Percentiles rank a stretch among this genome's conserved stretches.
phyloP scores from a whole-genome alignment of 2,888 invertebrate genomes.

The Calephelis perditalis region DNA sequence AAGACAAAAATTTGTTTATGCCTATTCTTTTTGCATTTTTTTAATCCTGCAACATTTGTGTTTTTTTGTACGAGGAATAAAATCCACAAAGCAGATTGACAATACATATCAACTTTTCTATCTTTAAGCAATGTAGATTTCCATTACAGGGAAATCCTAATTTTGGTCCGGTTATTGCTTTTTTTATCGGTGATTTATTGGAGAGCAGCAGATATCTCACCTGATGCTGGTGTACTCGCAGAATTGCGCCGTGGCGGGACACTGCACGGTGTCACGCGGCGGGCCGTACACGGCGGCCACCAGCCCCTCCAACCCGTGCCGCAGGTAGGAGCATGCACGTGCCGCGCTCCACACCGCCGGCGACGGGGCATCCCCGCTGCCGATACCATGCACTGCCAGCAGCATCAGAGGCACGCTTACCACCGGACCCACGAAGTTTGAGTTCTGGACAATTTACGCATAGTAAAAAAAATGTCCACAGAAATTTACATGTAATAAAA shows the following conservation, averaged over 20 bases:
- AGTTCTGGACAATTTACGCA: conserved; percentile 77
- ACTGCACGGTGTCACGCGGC: conserved; percentile 84
- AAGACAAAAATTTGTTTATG: too few relatives aligned
- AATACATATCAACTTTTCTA: too few relatives aligned
- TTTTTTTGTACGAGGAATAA: too few relatives aligned
- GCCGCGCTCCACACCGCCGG: conserved; percentile 86
- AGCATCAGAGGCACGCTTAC: conserved; percentile 92
- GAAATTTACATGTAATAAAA: too few relatives aligned
- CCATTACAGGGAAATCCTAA: too few relatives aligned
- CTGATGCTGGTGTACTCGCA: conserved; percentile 86
- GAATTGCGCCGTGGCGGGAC: conserved; percentile 83
- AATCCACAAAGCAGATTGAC: too few relatives aligned
- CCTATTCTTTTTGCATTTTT: too few relatives aligned
- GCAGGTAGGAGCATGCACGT: conserved; percentile 89
- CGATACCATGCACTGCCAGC: conserved; percentile 92
- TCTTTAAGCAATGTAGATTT: too few relatives aligned
- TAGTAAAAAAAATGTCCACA: too few relatives aligned
- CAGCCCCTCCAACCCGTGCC: conserved; percentile 89
- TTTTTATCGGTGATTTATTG: too few relatives aligned
- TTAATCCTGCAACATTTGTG: too few relatives aligned
- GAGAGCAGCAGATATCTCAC: conserved; percentile 46
- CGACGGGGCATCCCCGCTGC: conserved; percentile 84
- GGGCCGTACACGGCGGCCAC: conserved; percentile 89
- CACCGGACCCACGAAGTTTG: conserved; percentile 94
- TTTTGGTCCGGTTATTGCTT: too few relatives aligned